Evolutionary conservation across 2,113 vertebrate genomes (phyloP).

Genomic region (Aspiorhynchus laticeps): DNA sequence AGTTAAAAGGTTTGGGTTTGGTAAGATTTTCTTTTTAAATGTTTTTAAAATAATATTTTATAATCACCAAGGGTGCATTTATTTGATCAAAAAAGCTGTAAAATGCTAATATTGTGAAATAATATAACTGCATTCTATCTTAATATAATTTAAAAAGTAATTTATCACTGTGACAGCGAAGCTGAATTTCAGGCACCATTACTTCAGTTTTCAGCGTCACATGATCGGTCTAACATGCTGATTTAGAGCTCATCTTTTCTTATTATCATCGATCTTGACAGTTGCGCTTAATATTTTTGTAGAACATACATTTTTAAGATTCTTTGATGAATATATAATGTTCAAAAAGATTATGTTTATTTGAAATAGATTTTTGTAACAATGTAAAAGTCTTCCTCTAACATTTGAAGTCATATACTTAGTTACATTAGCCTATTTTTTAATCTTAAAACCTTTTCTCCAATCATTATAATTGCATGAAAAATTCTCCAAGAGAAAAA

Average conservation of each 20-base stretch:
- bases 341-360: not conserved
- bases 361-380: not conserved
- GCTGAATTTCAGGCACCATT: not conserved
- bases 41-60: no score
- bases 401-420: not conserved
- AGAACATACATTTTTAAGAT: not conserved
- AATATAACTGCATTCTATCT: not conserved
- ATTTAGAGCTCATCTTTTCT: no score
- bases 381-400: no score
- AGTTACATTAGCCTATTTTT: no score
- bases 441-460: not conserved
- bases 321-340: not conserved
- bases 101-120: not conserved
- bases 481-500: not conserved
- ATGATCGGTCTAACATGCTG: no score
- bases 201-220: not conserved
- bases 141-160: not conserved
- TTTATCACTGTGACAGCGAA: not conserved
- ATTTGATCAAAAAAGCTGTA: not conserved
- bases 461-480: not conserved
- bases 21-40: no score
- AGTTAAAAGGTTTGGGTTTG: no score
- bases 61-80: not conserved
- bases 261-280: not conserved
- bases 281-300: not conserved